These are phyloP conservation scores for Dendrocincla tyrannina DNA, from an alignment of 2,797 vertebrate species.

Conservation along the genomic window DNA sequence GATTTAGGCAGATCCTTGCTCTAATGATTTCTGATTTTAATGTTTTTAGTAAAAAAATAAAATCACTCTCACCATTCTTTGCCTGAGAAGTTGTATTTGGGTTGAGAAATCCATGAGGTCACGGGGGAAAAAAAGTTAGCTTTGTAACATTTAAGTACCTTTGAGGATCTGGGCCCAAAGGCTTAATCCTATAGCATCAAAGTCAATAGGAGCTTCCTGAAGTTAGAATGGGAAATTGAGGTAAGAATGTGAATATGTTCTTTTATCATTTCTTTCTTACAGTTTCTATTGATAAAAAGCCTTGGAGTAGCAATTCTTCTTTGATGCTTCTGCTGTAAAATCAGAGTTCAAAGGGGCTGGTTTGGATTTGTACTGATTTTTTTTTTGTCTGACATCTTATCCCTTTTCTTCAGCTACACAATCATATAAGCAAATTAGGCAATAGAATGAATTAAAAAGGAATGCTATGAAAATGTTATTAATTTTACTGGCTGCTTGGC, in stretches of 20 bases:
- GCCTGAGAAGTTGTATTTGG: neutral
- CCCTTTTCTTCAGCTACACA: slow-evolving; percentile 7
- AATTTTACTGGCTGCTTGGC: neutral
- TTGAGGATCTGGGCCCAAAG: slow-evolving; percentile 31
- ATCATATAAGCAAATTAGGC: slow-evolving; percentile 9
- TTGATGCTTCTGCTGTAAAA: slow-evolving; percentile 46
- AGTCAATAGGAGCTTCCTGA: slow-evolving; percentile 4
- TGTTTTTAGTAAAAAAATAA: neutral
- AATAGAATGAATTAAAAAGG: neutral
- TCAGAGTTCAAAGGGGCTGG: slow-evolving; percentile 40
- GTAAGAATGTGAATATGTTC: neutral
- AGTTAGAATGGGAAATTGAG: slow-evolving; percentile 33
- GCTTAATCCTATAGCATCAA: slow-evolving; percentile 4
- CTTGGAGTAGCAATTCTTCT: slow-evolving; percentile 27
- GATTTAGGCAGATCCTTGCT: neutral
- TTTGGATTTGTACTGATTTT: neutral
- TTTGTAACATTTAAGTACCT: neutral
- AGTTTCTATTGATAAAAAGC: slow-evolving; percentile 37
- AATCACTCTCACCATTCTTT: neutral
- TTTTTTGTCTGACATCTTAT: slow-evolving; percentile 6
- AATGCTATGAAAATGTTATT: neutral
- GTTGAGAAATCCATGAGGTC: neutral
- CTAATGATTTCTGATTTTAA: neutral
- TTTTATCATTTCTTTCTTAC: slow-evolving; percentile 21
- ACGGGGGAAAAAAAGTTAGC: neutral